Conservation (phyloP, 2,797 vertebrate species). For the Crenichthys baileyi region DNA sequence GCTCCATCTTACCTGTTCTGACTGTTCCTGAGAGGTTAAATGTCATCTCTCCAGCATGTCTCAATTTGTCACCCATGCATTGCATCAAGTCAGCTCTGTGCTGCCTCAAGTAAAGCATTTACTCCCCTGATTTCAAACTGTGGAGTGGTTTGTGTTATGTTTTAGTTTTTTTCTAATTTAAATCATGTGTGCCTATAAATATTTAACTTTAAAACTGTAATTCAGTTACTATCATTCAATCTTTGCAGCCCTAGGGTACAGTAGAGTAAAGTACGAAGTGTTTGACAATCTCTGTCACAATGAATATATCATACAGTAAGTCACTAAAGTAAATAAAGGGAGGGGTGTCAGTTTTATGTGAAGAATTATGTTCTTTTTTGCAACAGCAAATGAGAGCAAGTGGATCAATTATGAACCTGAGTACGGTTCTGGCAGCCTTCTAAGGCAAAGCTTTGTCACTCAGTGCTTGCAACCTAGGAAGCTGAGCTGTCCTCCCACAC, state of each 20-base stretch:
- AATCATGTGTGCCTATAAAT: not conserved
- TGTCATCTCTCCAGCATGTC: not conserved
- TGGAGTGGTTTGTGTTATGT: not conserved
- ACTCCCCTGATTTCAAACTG: not conserved
- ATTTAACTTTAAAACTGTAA: not conserved
- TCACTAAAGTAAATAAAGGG: not conserved
- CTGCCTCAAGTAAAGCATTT: not conserved
- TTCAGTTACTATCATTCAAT: conserved; percentile 3
- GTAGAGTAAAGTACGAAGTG: not conserved
- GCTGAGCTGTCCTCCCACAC: conserved; percentile 55
- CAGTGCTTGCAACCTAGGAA: conserved; percentile 47
- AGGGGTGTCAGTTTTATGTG: not conserved
- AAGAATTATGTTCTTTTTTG: not conserved
- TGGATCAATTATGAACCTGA: conserved; percentile 66
- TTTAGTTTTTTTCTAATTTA: not conserved
- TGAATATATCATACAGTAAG: not conserved
- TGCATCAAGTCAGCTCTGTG: not conserved
- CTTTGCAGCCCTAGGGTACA: not conserved
- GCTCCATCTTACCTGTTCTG: not conserved
- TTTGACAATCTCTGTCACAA: conserved; percentile 3
- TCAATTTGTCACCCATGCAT: conserved; percentile 4
- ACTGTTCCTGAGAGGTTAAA: not conserved
- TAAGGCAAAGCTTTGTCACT: conserved; percentile 70
- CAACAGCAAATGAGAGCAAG: conserved; percentile 1
- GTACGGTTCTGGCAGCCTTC: conserved; percentile 62